These are phyloP conservation scores for Scaptomyza parva DNA, from an alignment of 2,888 invertebrate species.

Conservation along the genomic window DNA sequence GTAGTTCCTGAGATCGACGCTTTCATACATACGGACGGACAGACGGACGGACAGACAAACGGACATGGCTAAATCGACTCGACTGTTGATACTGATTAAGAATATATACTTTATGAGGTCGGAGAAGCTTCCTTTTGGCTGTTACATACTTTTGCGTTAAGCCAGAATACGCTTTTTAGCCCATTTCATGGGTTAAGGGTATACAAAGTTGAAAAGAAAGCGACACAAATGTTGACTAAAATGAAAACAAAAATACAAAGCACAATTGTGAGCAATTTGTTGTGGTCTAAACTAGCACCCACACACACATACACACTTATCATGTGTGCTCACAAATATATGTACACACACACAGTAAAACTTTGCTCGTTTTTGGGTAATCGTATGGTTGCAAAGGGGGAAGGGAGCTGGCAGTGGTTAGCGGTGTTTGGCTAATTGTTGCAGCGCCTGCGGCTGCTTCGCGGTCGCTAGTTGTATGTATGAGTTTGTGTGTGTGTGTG, in stretches of 20 bases:
- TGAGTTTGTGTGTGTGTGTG: constrained; percentile 1
- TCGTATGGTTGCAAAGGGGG: neutral
- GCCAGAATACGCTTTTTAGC: too few relatives aligned
- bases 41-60: too few relatives aligned
- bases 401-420: neutral
- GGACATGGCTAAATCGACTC: too few relatives aligned
- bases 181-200: too few relatives aligned
- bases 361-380: constrained; percentile 26
- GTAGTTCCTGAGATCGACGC: too few relatives aligned
- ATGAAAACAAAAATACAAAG: constrained; percentile 59
- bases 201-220: constrained; percentile 18
- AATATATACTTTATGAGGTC: too few relatives aligned
- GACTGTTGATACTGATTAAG: too few relatives aligned
- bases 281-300: constrained; percentile 44
- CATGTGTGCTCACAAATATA: too few relatives aligned
- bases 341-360: constrained; percentile 52
- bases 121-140: too few relatives aligned
- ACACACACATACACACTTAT: constrained; percentile 22
- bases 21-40: too few relatives aligned
- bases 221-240: constrained; percentile 57
- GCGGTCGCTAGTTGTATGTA: constrained; percentile 43
- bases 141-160: too few relatives aligned
- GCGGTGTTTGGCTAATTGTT: constrained; percentile 66
- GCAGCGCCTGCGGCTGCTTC: constrained; percentile 63
- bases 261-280: constrained; percentile 74